Conservation (phyloP, 2,888 invertebrate species). For the Cosmorhoe ocellata region DNA sequence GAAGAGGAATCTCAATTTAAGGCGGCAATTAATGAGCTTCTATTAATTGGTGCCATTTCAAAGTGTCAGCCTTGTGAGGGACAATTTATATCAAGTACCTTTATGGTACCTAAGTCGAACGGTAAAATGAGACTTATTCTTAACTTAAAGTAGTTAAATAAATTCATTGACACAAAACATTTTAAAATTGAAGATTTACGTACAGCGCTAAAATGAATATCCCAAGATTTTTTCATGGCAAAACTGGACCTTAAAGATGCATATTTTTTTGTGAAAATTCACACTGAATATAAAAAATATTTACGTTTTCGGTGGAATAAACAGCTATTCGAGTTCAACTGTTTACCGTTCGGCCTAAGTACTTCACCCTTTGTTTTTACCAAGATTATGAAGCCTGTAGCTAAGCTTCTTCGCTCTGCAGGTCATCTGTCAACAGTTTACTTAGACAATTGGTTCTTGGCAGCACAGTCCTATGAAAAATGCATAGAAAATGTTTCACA, state of each 20-base stretch:
- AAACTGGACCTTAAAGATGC: too few species aligned
- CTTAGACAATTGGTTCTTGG: background rate
- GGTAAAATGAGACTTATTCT: too few species aligned
- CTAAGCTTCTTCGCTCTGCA: background rate
- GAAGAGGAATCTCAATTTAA: background rate
- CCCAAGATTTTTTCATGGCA: too few species aligned
- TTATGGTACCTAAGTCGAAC: too few species aligned
- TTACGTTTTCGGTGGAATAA: too few species aligned
- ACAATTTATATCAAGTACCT: too few species aligned
- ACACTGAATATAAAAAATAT: too few species aligned
- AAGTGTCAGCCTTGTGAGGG: too few species aligned
- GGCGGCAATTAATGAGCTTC: background rate
- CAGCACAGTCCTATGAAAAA: background rate
- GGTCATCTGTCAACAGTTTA: background rate
- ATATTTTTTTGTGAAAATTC: too few species aligned
- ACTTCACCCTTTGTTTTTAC: background rate
- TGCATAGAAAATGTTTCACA: background rate
- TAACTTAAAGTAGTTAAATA: background rate
- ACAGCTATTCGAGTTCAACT: background rate
- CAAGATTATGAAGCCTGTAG: background rate
- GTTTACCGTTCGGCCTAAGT: background rate
- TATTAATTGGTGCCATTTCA: background rate
- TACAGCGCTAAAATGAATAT: too few species aligned
- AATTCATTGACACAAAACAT: background rate
- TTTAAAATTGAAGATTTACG: background rate